Conservation (phyloP, 2,888 invertebrate species). For the Apoda limacodes region DNA sequence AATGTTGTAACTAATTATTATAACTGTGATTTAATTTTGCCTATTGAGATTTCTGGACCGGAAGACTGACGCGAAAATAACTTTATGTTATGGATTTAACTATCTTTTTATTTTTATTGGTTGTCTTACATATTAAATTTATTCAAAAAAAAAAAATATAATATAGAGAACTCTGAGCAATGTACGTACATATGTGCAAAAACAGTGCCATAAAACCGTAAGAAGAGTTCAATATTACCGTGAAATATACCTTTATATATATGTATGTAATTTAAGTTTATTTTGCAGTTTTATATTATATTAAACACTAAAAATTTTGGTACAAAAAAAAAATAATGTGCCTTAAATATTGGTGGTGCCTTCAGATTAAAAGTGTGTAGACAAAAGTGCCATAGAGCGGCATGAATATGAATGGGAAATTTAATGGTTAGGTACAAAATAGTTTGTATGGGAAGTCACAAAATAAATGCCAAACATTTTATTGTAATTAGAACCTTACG, state of each 20-base stretch:
- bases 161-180: conserved; percentile 38
- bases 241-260: no score
- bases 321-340: background rate
- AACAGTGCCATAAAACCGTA: conserved; percentile 61
- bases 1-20: conserved; percentile 42
- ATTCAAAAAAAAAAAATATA: no score
- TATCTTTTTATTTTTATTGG: conserved; percentile 30
- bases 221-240: no score
- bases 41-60: conserved; percentile 64
- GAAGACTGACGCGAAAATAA: conserved; percentile 61
- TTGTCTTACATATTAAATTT: conserved; percentile 19
- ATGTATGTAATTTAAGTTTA: no score
- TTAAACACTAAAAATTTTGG: background rate
- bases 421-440: conserved; percentile 44
- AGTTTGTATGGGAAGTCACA: conserved; percentile 61
- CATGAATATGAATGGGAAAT: no score
- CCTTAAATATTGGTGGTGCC: background rate
- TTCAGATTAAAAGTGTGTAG: background rate
- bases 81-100: conserved; percentile 21
- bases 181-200: conserved; percentile 39
- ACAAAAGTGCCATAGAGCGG: conserved; percentile 42
- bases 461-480: conserved; percentile 64
- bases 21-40: conserved; percentile 43
- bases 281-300: no score
- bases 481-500: conserved; percentile 38